Evolutionary conservation across 2,113 vertebrate genomes (phyloP).

Genomic region (Campylomormyrus numenius): DNA sequence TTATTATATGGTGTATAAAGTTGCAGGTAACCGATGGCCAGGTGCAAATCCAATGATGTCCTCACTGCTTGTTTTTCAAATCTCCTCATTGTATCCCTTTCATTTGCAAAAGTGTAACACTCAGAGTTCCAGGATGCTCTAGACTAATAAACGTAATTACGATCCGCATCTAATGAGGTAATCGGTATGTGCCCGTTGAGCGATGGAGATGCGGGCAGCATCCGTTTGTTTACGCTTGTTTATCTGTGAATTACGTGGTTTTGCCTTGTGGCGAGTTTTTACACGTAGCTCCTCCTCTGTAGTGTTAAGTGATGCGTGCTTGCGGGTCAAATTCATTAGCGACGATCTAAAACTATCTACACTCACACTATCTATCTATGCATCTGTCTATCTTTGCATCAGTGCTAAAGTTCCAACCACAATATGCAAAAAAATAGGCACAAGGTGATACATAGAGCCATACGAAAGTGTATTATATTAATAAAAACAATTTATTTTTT

Average conservation of each 20-base stretch:
- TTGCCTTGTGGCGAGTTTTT: slow-evolving; percentile 17
- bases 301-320: slow-evolving; percentile 1
- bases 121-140: not conserved
- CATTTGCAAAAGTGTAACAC: not conserved
- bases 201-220: not conserved
- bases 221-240: slow-evolving; percentile 4
- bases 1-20: not conserved
- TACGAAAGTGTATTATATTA: not conserved
- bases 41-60: not conserved
- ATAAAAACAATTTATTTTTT: slow-evolving; percentile 11
- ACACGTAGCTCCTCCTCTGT: slow-evolving; percentile 10
- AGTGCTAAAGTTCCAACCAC: not conserved
- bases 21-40: not conserved
- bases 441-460: not conserved
- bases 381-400: not conserved
- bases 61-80: not conserved
- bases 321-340: not conserved
- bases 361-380: not conserved
- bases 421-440: not conserved
- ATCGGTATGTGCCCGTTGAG: not conserved
- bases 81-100: not conserved
- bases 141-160: not conserved
- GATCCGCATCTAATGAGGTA: not conserved
- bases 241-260: slow-evolving; percentile 22
- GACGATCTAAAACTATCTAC: not conserved